phyloP scores from a whole-genome alignment of 2,797 vertebrate genomes.

The Rhinoraja longicauda region DNA sequence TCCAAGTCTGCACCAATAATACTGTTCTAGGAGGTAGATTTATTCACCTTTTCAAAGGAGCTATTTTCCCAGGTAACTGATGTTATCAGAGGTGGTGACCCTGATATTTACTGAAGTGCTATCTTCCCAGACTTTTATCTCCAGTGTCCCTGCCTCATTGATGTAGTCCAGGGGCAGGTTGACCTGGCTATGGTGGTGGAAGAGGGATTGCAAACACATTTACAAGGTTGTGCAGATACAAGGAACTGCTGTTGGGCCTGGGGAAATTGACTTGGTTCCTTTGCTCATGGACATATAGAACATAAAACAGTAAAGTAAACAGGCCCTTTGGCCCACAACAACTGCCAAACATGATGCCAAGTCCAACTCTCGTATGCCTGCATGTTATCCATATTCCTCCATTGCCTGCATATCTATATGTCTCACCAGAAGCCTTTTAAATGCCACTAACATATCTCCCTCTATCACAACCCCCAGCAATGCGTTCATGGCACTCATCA shows the following conservation, averaged over 20 bases:
- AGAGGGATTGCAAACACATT: background rate
- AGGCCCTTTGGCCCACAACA: too few relatives aligned
- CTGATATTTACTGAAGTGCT: background rate
- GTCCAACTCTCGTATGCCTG: too few relatives aligned
- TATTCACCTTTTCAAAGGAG: background rate
- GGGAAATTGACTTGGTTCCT: background rate
- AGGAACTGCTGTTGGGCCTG: background rate
- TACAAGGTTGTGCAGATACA: background rate
- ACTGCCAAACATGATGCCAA: too few relatives aligned
- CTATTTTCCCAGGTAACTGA: background rate
- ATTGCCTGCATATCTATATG: too few relatives aligned
- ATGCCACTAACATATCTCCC: too few relatives aligned
- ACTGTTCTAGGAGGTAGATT: background rate
- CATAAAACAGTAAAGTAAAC: too few relatives aligned
- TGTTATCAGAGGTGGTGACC: background rate
- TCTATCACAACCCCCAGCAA: too few relatives aligned
- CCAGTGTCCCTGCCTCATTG: background rate
- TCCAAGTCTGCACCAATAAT: background rate
- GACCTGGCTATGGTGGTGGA: background rate
- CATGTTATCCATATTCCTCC: too few relatives aligned
- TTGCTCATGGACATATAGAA: too few relatives aligned
- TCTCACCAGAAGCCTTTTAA: too few relatives aligned
- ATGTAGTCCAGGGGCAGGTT: background rate
- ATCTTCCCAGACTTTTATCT: background rate
- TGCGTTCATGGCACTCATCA: too few relatives aligned